These are phyloP conservation scores for Andrena cerasifolii DNA, from an alignment of 1,140 invertebrate genomes.

Conservation along the genomic window DNA sequence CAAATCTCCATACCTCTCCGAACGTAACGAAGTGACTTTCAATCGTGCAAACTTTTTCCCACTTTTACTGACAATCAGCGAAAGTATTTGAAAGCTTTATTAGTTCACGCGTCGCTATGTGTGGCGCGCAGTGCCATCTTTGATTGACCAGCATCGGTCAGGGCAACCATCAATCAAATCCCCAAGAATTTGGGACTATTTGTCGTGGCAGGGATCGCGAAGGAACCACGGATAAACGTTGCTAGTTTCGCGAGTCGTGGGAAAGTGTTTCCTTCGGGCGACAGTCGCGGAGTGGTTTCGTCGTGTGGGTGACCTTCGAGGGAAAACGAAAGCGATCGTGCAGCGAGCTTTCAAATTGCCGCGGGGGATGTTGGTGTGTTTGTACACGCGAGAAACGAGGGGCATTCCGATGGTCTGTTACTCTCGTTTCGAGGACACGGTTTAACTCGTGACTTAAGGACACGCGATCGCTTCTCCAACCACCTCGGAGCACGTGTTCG, in stretches of 20 bases:
- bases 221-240: not conserved
- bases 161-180: not conserved
- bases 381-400: not conserved
- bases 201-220: not conserved
- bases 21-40: not conserved
- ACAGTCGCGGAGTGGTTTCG: not conserved
- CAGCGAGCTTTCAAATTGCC: not conserved
- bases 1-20: not conserved
- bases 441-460: not conserved
- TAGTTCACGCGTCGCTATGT: not conserved
- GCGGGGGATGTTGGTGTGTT: not conserved
- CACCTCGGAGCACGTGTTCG: slow-evolving; percentile 20
- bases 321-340: slow-evolving; percentile 10
- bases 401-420: not conserved
- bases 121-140: not conserved
- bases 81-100: not conserved
- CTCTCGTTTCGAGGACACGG: not conserved
- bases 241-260: not conserved
- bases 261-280: not conserved
- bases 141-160: not conserved
- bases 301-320: not conserved
- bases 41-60: not conserved
- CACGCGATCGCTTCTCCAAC: not conserved
- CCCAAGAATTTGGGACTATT: too few relatives aligned
- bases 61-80: not conserved